These are phyloP conservation scores for Aquatica leii DNA, from an alignment of 2,888 invertebrate species.

Conservation along the genomic window DNA sequence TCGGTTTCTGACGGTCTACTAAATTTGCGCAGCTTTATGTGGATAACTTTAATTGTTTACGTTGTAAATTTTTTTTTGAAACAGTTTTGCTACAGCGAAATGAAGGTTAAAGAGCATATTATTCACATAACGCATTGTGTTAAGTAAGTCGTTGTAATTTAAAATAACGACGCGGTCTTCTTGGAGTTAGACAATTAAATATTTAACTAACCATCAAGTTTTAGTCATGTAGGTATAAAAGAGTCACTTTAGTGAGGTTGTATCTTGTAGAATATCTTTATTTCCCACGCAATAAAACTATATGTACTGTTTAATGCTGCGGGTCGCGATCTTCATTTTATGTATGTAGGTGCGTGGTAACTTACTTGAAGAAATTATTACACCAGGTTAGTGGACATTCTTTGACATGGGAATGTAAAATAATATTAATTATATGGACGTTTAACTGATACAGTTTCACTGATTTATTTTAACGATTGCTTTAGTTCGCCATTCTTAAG, in stretches of 20 bases:
- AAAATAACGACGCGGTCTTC: slow-evolving; percentile 26
- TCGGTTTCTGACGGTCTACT: too few species aligned
- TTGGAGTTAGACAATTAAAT: slow-evolving; percentile 32
- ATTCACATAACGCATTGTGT: slow-evolving; percentile 18
- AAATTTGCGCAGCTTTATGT: too few species aligned
- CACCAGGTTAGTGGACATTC: slow-evolving; percentile 13
- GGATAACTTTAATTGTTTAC: too few species aligned
- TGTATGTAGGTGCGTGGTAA: slow-evolving; percentile 33
- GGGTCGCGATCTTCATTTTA: slow-evolving; percentile 27
- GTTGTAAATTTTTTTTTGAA: too few species aligned
- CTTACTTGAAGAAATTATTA: slow-evolving; percentile 20
- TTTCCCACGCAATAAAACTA: slow-evolving; percentile 52
- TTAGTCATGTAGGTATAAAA: slow-evolving; percentile 25
- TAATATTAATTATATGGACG: neutral
- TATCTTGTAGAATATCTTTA: slow-evolving; percentile 38
- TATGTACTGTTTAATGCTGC: slow-evolving; percentile 44
- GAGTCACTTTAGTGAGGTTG: slow-evolving; percentile 31
- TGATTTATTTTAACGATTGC: too few species aligned
- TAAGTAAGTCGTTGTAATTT: slow-evolving; percentile 24
- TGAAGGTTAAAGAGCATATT: slow-evolving; percentile 24
- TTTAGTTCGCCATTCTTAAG: too few species aligned
- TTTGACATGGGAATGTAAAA: neutral
- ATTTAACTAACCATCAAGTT: slow-evolving; percentile 21
- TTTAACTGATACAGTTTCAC: too few species aligned
- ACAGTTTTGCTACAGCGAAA: slow-evolving; percentile 9